A percentile compares a stretch with the other conserved stretches of the same genome.
phyloP scores from a whole-genome alignment of 2,797 vertebrate species.

The Poecilia picta region DNA sequence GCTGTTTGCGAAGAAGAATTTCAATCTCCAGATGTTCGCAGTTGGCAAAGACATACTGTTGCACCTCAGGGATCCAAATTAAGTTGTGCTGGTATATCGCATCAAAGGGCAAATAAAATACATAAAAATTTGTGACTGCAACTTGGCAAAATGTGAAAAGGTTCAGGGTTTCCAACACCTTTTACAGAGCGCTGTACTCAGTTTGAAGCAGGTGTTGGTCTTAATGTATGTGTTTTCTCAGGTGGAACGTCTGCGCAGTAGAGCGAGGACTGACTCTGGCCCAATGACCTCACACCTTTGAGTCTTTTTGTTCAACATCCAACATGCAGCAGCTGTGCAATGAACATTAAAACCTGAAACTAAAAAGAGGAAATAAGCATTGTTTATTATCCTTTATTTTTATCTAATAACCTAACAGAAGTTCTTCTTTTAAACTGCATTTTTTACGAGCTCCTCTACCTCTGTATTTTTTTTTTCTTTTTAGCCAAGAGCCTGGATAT shows the following conservation, averaged over 20 bases:
- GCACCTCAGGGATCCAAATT: background rate
- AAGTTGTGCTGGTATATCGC: background rate
- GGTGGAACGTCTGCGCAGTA: background rate
- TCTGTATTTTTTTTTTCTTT: background rate
- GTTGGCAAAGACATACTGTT: background rate
- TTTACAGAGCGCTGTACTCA: background rate
- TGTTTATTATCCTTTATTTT: background rate
- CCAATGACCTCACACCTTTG: background rate
- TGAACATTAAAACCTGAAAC: background rate
- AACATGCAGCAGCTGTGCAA: slow-evolving; percentile 3
- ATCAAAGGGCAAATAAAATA: background rate
- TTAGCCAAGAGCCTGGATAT: slow-evolving; percentile 1
- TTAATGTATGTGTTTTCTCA: slow-evolving; percentile 13
- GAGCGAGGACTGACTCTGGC: background rate
- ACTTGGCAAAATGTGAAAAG: background rate
- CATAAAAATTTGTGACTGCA: background rate
- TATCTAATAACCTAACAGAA: background rate
- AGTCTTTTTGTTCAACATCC: slow-evolving; percentile 3
- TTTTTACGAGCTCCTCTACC: background rate
- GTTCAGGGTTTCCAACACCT: background rate
- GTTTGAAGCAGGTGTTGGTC: slow-evolving; percentile 5
- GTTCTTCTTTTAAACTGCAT: background rate
- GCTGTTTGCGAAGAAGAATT: background rate
- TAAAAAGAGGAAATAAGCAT: background rate
- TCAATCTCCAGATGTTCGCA: background rate